Percentiles rank a stretch among this genome's conserved stretches.
Conservation (phyloP, 2,797 vertebrate species). For the Kryptolebias ocellatus region DNA sequence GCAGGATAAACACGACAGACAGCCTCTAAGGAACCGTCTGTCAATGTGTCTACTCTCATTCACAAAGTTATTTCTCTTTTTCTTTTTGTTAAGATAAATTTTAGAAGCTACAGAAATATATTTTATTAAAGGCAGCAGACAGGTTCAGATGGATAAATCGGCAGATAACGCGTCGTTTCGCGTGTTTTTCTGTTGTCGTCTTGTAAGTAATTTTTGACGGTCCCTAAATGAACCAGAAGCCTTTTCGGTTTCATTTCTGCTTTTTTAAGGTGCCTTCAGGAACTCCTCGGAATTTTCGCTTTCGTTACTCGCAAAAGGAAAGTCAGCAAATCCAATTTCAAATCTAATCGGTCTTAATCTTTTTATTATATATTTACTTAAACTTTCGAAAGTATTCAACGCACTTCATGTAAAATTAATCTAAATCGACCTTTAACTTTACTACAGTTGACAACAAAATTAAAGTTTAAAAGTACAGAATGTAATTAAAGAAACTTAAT, state of each 20-base stretch:
- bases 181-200: rapidly evolving
- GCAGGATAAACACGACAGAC: neutral
- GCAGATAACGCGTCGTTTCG: rapidly evolving
- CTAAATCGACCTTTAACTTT: too few species aligned
- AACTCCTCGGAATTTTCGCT: neutral
- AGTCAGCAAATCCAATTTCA: neutral
- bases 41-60: neutral
- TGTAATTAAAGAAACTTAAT: too few species aligned
- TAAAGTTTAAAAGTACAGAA: too few species aligned
- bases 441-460: too few species aligned
- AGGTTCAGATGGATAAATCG: rapidly evolving
- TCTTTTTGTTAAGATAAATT: rapidly evolving
- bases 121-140: rapidly evolving
- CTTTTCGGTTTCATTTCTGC: slow-evolving; percentile 65
- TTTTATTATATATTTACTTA: too few species aligned
- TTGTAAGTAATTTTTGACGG: rapidly evolving
- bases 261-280: neutral
- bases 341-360: too few species aligned
- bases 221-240: neutral
- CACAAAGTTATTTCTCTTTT: rapidly evolving
- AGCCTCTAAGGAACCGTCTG: slow-evolving; percentile 10
- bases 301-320: neutral
- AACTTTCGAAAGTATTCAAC: too few species aligned
- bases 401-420: too few species aligned
- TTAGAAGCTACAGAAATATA: rapidly evolving